Evolutionary conservation across 2,113 vertebrate genomes (phyloP).

Genomic region (Pygoscelis adeliae): DNA sequence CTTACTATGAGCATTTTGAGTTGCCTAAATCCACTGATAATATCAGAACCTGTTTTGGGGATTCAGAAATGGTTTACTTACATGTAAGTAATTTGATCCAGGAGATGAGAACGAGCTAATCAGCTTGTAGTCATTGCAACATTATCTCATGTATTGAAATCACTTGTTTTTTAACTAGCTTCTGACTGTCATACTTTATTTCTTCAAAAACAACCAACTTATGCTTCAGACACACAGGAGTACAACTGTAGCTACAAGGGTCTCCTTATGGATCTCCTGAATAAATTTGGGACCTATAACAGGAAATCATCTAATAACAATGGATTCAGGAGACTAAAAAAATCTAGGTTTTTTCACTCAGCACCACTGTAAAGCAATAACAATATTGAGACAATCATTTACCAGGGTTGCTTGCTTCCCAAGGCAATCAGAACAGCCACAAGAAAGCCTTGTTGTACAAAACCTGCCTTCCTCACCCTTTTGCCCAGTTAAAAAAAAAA

Average conservation of each 20-base stretch:
- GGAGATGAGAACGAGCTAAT: neutral
- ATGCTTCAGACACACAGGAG: neutral
- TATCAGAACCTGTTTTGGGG: neutral
- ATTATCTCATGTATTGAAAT: neutral
- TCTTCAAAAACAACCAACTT: neutral
- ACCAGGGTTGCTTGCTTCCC: neutral
- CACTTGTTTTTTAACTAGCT: neutral
- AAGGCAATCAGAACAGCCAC: neutral
- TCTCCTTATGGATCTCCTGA: neutral
- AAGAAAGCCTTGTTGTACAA: neutral
- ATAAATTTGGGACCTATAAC: neutral
- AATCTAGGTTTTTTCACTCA: neutral
- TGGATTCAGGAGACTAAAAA: neutral
- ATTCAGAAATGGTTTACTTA: neutral
- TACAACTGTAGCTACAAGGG: neutral
- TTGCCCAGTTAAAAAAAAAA: neutral
- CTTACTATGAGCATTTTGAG: neutral
- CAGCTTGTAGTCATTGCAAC: neutral
- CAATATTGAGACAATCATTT: neutral
- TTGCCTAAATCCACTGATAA: neutral
- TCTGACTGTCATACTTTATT: neutral
- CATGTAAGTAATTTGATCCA: neutral
- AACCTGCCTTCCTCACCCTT: neutral
- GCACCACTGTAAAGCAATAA: neutral
- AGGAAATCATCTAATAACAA: neutral